These are phyloP conservation scores for Synergus itoensis DNA, from an alignment of 2,888 invertebrate species.

Conservation along the genomic window DNA sequence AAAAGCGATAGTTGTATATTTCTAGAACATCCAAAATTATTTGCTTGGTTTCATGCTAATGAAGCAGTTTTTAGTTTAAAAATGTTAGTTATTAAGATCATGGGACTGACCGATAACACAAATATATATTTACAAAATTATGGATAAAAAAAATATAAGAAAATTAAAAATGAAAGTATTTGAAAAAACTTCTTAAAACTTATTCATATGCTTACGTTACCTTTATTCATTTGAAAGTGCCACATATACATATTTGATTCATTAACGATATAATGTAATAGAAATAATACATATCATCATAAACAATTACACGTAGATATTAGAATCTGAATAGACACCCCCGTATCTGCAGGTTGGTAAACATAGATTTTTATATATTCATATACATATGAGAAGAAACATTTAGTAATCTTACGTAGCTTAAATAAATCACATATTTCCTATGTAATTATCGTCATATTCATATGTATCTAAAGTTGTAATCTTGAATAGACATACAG, in stretches of 20 bases:
- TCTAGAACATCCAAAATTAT: too few species aligned
- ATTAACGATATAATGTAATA: conserved; percentile 51
- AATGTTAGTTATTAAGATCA: too few species aligned
- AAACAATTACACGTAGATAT: background rate
- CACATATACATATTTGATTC: conserved; percentile 53
- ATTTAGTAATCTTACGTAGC: background rate
- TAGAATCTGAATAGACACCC: background rate
- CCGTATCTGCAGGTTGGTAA: background rate
- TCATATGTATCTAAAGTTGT: background rate
- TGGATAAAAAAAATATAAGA: background rate
- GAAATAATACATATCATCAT: conserved; percentile 45
- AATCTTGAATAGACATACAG: background rate
- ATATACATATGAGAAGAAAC: background rate
- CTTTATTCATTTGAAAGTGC: conserved; percentile 51
- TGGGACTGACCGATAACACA: too few species aligned
- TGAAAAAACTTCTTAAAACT: background rate
- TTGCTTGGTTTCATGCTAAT: too few species aligned
- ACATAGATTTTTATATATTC: background rate
- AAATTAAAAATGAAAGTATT: too few species aligned
- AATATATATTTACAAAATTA: too few species aligned
- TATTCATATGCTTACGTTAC: conserved; percentile 43
- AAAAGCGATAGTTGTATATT: too few species aligned
- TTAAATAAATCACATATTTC: background rate
- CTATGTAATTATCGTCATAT: background rate
- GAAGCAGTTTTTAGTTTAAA: too few species aligned